Base-by-base conservation (phyloP, 2,113 vertebrate species). In the Cryptotis parvus region DNA sequence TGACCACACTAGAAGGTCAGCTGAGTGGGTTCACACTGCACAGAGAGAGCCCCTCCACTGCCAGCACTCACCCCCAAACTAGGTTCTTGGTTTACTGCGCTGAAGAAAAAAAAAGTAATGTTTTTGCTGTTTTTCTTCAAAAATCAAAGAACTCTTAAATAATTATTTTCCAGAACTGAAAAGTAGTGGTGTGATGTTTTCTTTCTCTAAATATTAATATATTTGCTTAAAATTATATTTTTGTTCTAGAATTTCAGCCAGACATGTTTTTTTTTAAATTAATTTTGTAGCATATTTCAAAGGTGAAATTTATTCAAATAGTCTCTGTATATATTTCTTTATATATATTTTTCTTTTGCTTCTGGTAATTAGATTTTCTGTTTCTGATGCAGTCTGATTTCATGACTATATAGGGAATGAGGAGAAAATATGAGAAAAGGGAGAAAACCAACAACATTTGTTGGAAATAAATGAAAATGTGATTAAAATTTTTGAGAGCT, bases 391-490 rank as follows among this genome's bases (percentile, higher is more conserved):
- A 91, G 24, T 91, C 4, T 79, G 24, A 2, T 58, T 92, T 70
- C 43, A 84, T 77, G 52, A 74, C 9, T 89, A 12, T 20, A 72
- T 1, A 58, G 24, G 31, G 37, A 91, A 80, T 52, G 49, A 84
- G n/a, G 74, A 86, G 26, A 31, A 91, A 72, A 90, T 80, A 75
- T 1, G 2, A 84, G n/a, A 9, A 89, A 16, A 86, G 91, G 49
- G 18, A 84, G 79, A 18, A 84, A 83, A 85, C 35, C 3, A 79
- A 4, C 6, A 95, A 77, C 45, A 65, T 68, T 87, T 92, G 87
- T 80, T 90, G 55, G 93, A 88, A 95, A 84, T 92, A 77, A 82
- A n/a, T 45, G 80, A 84, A 94, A 81, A 79, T 45, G 7, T 77
- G 52, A 66, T 85, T 85, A 61, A 63, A 84, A 81, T 43, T 69